Percentiles rank a stretch among this genome's conserved stretches.
Evolutionary conservation across 2,888 invertebrate species (phyloP).

Genomic region (Pseudanteris insignis): DNA sequence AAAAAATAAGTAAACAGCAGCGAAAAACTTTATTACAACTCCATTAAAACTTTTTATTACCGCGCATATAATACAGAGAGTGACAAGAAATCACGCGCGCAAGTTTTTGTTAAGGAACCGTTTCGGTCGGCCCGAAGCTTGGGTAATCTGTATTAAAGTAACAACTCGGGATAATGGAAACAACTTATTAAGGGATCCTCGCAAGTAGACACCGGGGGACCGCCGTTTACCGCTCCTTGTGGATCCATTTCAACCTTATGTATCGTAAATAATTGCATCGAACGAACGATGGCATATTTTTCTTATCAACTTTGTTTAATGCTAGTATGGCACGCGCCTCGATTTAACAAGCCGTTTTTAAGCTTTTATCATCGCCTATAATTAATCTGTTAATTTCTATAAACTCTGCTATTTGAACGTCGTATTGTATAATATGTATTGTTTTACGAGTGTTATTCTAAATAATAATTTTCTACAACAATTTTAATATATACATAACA

Average conservation of each 20-base stretch:
- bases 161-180: slow-evolving; percentile 11
- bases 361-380: too few relatives aligned
- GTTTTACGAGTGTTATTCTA: too few relatives aligned
- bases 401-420: too few relatives aligned
- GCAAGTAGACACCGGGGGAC: slow-evolving; percentile 3
- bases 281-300: background rate
- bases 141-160: slow-evolving; percentile 9
- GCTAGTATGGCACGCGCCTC: too few relatives aligned
- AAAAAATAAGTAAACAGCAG: slow-evolving; percentile 15
- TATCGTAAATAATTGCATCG: background rate
- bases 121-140: slow-evolving; percentile 15
- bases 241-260: background rate
- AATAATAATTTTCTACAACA: too few relatives aligned
- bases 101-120: slow-evolving; percentile 10
- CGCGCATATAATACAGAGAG: slow-evolving; percentile 19
- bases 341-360: too few relatives aligned
- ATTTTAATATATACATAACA: too few relatives aligned
- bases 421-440: too few relatives aligned
- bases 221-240: slow-evolving; percentile 1
- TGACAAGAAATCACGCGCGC: slow-evolving; percentile 8
- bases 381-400: too few relatives aligned
- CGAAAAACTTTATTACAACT: slow-evolving; percentile 37
- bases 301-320: too few relatives aligned
- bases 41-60: slow-evolving; percentile 34
- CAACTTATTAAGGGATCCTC: slow-evolving; percentile 11